Evolutionary conservation across 2,113 vertebrate genomes (phyloP), one percentile per base, ranked within the genome.

Genomic region (Grammomys surdaster): DNA sequence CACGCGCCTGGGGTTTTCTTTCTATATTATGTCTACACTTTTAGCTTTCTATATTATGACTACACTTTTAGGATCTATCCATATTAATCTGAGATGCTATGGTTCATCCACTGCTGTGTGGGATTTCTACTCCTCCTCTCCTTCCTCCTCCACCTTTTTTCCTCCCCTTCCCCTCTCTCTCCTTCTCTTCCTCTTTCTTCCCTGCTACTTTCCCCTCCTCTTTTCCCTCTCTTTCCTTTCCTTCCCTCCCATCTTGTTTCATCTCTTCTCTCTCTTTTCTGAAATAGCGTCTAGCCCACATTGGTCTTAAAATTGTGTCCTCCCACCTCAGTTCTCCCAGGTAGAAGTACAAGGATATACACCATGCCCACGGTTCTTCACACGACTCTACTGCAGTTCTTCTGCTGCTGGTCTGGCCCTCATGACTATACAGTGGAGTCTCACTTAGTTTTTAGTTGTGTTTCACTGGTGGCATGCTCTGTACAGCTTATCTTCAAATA

Each of bases 21-120:
- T 63, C n/a, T 88, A 69, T 48, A 48, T 48, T 48, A 48, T 48
- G 46, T 5, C 46, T 48, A 7, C 46, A 48, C 46, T 48, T 48
- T 48, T 48, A 48, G 46, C 51, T 43, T 85, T 56, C 40, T 89
- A 56, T 67, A 90, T 65, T 92, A 63, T 63, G 56, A 70, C 54
- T 80, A 17, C 73, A 43, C 87, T 85, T 91, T 88, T 75, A 56
- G 81, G 36, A 76, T 90, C 88, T 24, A 67, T 84, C 80, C 24
- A 1, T 1, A 5, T 51, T 56, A 51, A 22, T 22, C 78, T 36
- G 51, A 81, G 51, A 56, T n/a, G 16, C 78, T 81, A 19, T 7
- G 36, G 17, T n/a, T 58, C 54, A 58, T n/a, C 1, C 33, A 24
- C 2, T 54, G 77, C 31, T n/a, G 2, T 81, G 10, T 20, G 33